phyloP scores from a whole-genome alignment of 2,113 vertebrate species.

The Lycocorax pyrrhopterus region DNA sequence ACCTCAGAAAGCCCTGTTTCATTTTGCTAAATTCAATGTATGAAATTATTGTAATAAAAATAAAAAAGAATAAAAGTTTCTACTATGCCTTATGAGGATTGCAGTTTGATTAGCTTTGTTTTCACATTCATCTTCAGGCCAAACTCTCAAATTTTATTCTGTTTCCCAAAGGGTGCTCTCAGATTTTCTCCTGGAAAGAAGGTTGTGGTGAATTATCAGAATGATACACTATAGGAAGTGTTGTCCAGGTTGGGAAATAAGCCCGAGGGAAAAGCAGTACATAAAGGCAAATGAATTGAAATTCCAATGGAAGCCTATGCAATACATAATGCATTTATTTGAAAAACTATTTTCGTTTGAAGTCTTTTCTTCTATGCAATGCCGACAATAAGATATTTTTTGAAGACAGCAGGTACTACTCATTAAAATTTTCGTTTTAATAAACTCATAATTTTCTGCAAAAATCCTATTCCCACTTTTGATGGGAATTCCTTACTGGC shows the following conservation, averaged over 20 bases:
- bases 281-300: neutral
- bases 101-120: neutral
- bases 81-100: neutral
- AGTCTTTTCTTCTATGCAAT: neutral
- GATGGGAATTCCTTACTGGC: neutral
- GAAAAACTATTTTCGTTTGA: neutral
- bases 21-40: neutral
- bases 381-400: neutral
- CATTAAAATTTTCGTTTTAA: neutral
- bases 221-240: neutral
- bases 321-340: neutral
- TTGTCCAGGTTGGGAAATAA: neutral
- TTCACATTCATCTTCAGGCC: neutral
- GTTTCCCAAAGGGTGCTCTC: neutral
- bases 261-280: rapidly evolving
- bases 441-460: neutral
- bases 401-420: neutral
- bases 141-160: neutral
- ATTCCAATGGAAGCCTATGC: neutral
- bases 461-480: neutral
- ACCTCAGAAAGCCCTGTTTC: neutral
- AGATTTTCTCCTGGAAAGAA: neutral
- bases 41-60: neutral
- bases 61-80: neutral
- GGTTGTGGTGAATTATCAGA: neutral